Evolutionary conservation across 1,140 invertebrate species (phyloP), one percentile per base, ranked within the genome.

Genomic region (Centruroides sculpturatus): DNA sequence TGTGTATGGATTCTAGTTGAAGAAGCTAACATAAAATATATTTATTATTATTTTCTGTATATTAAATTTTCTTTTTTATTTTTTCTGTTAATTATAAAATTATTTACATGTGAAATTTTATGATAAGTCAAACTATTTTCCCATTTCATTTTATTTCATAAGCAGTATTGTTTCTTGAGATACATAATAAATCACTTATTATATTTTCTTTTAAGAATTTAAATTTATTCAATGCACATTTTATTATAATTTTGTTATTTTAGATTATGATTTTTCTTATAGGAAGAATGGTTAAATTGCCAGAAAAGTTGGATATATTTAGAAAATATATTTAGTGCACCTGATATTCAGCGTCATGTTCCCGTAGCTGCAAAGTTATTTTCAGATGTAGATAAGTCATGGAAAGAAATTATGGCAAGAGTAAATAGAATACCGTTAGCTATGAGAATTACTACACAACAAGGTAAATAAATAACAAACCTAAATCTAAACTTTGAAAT

Each of bases 281-380:
- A 85, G 87, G 87, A 91, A 71, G 85, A 85, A 70, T 92, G 89
- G 23, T 71, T 90, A 8, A 78, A 78, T 68, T 85, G 89, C 2
- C 89, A 92, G 75, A 77, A 85, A 50, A 81, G 85, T 62, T 91
- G 86, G 78, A 76, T 89, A 52, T 90, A 91, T 71, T 73, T 91
- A 41, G 86, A 89, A 72, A 85, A 87, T 5, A 90, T 92, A 67
- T 92, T 92, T 71, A 83, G 83, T 12, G 87, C 89, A 2, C 86
- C 89, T 0, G 89, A 92, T 68, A 93, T 93, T 65, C 87, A 91
- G 68, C 76, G 88, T 34, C 89, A 92, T 71, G 70, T 93, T 53
- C 89, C 89, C 0, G 80, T 82, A 50, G 89, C 92, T 72, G 83
- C 89, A 0, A 86, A 87, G 69, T 80, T 91, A 67, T 93, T 92